A percentile compares a stretch with the other conserved stretches of the same genome.
Evolutionary conservation across 2,797 vertebrate genomes (phyloP).

Genomic region (Percopsis omiscomaycus): DNA sequence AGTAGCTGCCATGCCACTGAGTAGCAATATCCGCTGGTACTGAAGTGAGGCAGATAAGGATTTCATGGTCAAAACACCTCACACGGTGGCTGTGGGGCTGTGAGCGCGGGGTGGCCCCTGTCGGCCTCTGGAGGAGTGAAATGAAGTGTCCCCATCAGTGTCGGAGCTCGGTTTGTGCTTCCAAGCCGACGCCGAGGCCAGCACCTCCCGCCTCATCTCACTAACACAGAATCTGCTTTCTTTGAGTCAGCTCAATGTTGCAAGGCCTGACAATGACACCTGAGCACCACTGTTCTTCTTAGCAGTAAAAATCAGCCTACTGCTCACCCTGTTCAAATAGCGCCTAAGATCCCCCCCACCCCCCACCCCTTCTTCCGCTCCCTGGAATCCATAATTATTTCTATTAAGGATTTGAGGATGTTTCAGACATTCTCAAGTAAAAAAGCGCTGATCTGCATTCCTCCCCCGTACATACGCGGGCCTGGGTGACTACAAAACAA

Average conservation of each 20-base stretch:
- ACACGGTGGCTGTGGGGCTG: constrained; percentile 39
- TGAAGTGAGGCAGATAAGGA: constrained; percentile 58
- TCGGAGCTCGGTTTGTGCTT: constrained; percentile 66
- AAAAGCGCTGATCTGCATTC: constrained; percentile 74
- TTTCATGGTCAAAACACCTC: constrained; percentile 57
- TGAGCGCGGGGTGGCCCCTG: constrained; percentile 17
- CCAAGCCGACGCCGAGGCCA: constrained; percentile 52
- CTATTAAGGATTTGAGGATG: constrained; percentile 68
- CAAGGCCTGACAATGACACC: constrained; percentile 75
- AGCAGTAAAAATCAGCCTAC: constrained; percentile 61
- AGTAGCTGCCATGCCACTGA: constrained; percentile 19
- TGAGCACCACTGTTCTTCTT: constrained; percentile 77
- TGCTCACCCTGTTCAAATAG: constrained; percentile 71
- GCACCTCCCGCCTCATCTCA: constrained; percentile 52
- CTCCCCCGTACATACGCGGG: constrained; percentile 62
- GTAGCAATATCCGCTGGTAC: constrained; percentile 40
- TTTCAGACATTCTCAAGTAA: constrained; percentile 68
- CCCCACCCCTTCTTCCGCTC: no score
- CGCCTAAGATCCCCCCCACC: constrained; percentile 43
- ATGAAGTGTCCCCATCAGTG: constrained; percentile 64
- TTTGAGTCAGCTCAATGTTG: constrained; percentile 77
- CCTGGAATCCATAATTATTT: constrained; percentile 74
- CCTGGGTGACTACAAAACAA: constrained; percentile 68
- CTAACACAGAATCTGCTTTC: constrained; percentile 56
- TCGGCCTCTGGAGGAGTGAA: constrained; percentile 43